These are phyloP conservation scores for Cremastobaeus sp. DNA, from an alignment of 2,888 invertebrate genomes.

Conservation along the genomic window DNA sequence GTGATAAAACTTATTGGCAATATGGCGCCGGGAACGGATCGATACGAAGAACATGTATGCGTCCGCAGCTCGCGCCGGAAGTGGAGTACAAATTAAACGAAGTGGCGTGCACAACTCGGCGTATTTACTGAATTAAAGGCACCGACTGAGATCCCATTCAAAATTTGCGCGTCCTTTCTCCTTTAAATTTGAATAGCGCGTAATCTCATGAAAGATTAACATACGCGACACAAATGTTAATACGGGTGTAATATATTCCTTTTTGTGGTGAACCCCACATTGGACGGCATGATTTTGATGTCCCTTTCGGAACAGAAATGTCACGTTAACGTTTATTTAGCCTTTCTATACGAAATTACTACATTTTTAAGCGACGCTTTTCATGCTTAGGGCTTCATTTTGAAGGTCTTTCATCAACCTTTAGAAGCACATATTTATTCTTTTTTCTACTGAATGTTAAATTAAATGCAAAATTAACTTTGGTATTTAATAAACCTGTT, in stretches of 20 bases:
- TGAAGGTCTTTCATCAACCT: no score
- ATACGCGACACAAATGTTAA: conserved; percentile 30
- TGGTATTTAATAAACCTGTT: no score
- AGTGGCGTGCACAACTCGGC: conserved; percentile 42
- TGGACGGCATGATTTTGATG: conserved; percentile 3
- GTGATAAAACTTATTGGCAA: conserved; percentile 56
- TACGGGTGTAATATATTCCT: conserved; percentile 12
- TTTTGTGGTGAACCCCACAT: conserved; percentile 8
- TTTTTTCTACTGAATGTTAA: no score
- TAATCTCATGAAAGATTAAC: conserved; percentile 46
- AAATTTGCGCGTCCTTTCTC: conserved; percentile 28
- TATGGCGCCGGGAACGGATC: conserved; percentile 55
- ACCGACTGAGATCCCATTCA: conserved; percentile 20
- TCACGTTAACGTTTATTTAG: no score
- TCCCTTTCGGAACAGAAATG: not conserved
- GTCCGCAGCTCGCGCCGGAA: conserved; percentile 44
- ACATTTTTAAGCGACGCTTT: no score
- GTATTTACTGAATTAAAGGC: conserved; percentile 52
- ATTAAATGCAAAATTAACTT: no score
- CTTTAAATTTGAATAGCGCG: conserved; percentile 44
- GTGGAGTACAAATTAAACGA: conserved; percentile 57
- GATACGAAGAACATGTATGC: conserved; percentile 59
- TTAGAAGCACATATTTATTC: no score
- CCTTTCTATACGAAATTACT: no score
- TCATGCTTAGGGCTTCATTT: no score